phyloP scores from a whole-genome alignment of 2,888 invertebrate species.

The Rhagonycha fulva region DNA sequence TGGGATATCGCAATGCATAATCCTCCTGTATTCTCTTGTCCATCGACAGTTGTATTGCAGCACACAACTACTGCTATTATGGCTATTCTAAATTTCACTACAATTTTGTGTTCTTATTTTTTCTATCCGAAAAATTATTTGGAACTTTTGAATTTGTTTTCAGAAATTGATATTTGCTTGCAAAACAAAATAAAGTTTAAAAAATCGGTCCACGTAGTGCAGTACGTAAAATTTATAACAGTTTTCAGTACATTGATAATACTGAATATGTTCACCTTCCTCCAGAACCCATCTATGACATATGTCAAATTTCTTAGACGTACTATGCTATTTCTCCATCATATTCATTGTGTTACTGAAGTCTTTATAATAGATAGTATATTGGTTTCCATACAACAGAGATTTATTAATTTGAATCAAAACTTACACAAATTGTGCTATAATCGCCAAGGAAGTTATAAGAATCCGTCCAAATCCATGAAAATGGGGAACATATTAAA shows the following conservation, averaged over 20 bases:
- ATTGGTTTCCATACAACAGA: neutral
- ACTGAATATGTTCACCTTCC: too few species aligned
- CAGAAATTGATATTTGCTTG: neutral
- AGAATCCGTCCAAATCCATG: neutral
- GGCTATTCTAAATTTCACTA: neutral
- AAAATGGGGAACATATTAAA: neutral
- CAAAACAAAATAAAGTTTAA: neutral
- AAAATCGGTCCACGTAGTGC: neutral
- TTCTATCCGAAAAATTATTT: neutral
- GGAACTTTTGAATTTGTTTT: neutral
- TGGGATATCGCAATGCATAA: too few species aligned
- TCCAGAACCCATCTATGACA: too few species aligned
- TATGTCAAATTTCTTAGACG: too few species aligned
- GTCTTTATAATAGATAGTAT: neutral
- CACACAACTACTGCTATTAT: rapidly evolving
- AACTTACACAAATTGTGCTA: neutral
- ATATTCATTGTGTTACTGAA: too few species aligned
- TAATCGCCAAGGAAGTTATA: neutral
- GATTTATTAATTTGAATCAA: neutral
- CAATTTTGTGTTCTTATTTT: neutral
- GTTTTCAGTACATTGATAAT: neutral
- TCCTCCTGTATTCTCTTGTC: too few species aligned
- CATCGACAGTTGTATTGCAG: neutral
- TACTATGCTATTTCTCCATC: too few species aligned
- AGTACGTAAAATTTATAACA: neutral